These are phyloP conservation scores for Australoheros scitulus DNA, from an alignment of 2,113 vertebrate species.

Conservation along the genomic window DNA sequence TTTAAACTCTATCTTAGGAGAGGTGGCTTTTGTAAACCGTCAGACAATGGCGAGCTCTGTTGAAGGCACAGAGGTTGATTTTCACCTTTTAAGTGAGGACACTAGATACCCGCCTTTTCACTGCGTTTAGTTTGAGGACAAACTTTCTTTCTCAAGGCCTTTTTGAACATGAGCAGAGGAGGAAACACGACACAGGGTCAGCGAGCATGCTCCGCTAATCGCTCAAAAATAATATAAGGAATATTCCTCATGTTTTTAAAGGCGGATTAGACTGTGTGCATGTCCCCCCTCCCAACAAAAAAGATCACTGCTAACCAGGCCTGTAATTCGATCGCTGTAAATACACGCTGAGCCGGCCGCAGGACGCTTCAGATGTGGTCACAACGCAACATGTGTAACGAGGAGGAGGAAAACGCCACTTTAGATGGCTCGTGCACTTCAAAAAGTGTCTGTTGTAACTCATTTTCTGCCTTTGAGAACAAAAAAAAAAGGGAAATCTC, in stretches of 20 bases:
- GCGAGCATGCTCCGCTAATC: neutral
- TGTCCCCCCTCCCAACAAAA: neutral
- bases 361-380: constrained; percentile 24
- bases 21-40: constrained; percentile 70
- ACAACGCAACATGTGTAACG: neutral
- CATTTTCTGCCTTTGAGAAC: neutral
- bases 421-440: neutral
- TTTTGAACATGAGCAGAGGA: constrained; percentile 49
- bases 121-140: constrained; percentile 53
- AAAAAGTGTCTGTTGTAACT: constrained; percentile 1
- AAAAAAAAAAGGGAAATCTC: neutral
- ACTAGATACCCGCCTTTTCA: constrained; percentile 72
- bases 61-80: constrained; percentile 65
- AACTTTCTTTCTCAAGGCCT: constrained; percentile 59
- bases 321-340: constrained; percentile 25
- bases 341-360: constrained; percentile 10
- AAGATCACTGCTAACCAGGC: neutral
- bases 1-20: constrained; percentile 75
- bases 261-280: constrained; percentile 25
- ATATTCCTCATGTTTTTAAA: neutral
- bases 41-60: constrained; percentile 78
- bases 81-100: constrained; percentile 73
- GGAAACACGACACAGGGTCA: constrained; percentile 52
- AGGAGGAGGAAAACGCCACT: neutral
- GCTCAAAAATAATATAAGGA: constrained; percentile 17